Evolutionary conservation across 2,888 invertebrate species (phyloP), one percentile per base, ranked within the genome.

Genomic region (Andrena chrysosceles): DNA sequence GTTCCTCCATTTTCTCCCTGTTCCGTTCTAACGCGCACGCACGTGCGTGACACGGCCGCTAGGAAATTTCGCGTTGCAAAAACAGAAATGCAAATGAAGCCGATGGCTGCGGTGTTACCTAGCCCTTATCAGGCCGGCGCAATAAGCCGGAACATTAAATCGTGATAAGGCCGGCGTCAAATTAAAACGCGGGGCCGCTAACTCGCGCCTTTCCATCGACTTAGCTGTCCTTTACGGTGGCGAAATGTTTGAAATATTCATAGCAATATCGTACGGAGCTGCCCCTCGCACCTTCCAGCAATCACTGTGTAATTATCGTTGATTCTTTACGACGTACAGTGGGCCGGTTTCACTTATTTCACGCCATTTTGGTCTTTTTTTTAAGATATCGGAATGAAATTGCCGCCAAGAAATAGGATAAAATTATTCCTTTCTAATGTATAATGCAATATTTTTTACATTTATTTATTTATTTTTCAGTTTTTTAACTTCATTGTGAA

Each of bases 1-100:
- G 66, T 77, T 87, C 85, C 81, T 87, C 83, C 85, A 86, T 87
- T 86, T 87, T 79, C 88, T 71, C 77, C 75, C 83, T 75, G 78
- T 87, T 77, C 77, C 71, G 66, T 83, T 77, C 75, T 77, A 77
- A 71, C 85, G 79, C 73, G 63, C 79, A 79, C 81, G 78, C 79
- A 78, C 77, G 77, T 80, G 83, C 78, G 83, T 83, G 77, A 79
- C 77, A 68, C 54, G 72, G 62, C 54, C 52, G 56, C 62, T 62
- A 60, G 67, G 68, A 68, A 60, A 62, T 83, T 76, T 74, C 75
- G 63, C 77, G 74, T 69, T 54, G 59, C 74, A 77, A 86, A 75
- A 70, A 76, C 77, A 83, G 75, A 84, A 83, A 79, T 79, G 84
- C 72, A 75, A 78, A 84, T 79, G 76, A 70, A 68, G 23, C 31